phyloP scores from a whole-genome alignment of 2,797 vertebrate genomes.

The Amniataba percoides region DNA sequence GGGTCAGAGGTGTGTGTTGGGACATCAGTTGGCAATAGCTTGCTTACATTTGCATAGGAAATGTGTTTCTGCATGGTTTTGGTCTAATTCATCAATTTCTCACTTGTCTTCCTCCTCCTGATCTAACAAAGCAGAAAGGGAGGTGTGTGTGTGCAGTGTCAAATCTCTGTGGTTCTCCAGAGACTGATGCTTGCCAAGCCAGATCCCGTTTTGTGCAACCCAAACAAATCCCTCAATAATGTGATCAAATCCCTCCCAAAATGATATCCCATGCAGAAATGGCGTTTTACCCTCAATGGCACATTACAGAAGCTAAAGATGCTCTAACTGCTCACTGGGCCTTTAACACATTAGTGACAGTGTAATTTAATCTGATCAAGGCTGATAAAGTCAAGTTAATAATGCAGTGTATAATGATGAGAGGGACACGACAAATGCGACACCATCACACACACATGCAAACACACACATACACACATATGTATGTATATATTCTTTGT shows the following conservation, averaged over 20 bases:
- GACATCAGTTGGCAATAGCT: not conserved
- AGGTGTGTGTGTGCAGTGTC: not conserved
- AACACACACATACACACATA: too few relatives aligned
- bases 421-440: not conserved
- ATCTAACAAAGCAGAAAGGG: not conserved
- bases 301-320: not conserved
- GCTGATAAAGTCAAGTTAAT: not conserved
- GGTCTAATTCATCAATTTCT: slow-evolving; percentile 11
- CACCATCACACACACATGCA: too few relatives aligned
- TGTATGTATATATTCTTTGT: too few relatives aligned
- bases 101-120: slow-evolving; percentile 14
- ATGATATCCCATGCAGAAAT: not conserved
- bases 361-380: not conserved
- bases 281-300: not conserved
- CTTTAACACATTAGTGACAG: not conserved
- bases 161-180: slow-evolving; percentile 1
- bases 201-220: not conserved
- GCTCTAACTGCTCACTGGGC: not conserved
- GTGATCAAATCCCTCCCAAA: not conserved
- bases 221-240: not conserved
- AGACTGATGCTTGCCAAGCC: slow-evolving; percentile 2
- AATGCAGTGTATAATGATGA: not conserved
- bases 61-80: not conserved
- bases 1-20: too few relatives aligned
- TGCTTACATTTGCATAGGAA: slow-evolving; percentile 1